Evolutionary conservation across 2,113 vertebrate species (phyloP).

Genomic region (Phaethon lepturus): DNA sequence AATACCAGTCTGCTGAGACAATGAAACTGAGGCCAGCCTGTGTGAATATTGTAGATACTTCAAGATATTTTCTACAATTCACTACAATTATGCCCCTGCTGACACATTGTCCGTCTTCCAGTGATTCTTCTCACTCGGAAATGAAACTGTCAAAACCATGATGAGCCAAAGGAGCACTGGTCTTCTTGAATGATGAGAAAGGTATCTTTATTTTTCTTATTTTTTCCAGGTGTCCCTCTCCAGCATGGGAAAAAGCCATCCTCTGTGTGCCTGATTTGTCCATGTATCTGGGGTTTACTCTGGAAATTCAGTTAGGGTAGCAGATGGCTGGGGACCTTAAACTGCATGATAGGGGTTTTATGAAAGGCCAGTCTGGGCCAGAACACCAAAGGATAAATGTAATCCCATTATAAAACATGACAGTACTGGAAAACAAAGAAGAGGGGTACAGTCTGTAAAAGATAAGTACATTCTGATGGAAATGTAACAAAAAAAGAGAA

Average conservation of each 20-base stretch:
- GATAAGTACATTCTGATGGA: background rate
- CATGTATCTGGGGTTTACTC: background rate
- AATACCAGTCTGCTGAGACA: background rate
- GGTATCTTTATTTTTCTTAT: background rate
- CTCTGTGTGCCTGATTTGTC: background rate
- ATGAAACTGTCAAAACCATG: background rate
- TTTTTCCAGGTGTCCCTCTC: background rate
- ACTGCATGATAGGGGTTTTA: background rate
- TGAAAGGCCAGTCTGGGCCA: background rate
- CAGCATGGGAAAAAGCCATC: background rate
- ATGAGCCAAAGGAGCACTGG: background rate
- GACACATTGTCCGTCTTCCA: background rate
- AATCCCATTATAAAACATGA: background rate
- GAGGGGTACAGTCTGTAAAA: background rate
- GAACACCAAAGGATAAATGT: background rate
- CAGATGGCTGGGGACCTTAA: background rate
- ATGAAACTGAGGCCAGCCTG: background rate
- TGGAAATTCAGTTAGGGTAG: background rate
- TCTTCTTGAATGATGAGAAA: background rate
- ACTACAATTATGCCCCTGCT: background rate
- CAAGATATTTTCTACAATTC: background rate
- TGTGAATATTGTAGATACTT: background rate
- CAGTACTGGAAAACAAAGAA: background rate
- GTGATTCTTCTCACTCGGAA: background rate
- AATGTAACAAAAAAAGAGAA: background rate